A percentile compares a stretch with the other conserved stretches of the same genome.
These are phyloP conservation scores for Tinamus major DNA, from an alignment of 2,797 vertebrate genomes.

Conservation along the genomic window DNA sequence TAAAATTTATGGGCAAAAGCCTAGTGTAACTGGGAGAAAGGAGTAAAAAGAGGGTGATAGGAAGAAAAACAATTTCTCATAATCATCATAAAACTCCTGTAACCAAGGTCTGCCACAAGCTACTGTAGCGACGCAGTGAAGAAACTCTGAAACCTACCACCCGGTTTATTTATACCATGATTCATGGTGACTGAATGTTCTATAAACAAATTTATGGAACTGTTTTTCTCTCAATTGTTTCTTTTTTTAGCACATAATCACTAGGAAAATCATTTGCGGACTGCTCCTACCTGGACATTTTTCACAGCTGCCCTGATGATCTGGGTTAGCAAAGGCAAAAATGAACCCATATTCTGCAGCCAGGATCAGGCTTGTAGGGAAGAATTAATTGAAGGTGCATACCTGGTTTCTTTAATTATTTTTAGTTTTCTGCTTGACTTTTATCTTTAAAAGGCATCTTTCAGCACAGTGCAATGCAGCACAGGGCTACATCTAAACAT, in stretches of 20 bases:
- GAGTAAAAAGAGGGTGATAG: constrained; percentile 41
- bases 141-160: constrained; percentile 70
- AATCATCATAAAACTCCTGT: constrained; percentile 36
- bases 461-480: neutral
- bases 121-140: neutral
- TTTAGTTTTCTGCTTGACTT: neutral
- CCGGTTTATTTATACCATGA: constrained; percentile 72
- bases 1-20: constrained; percentile 30
- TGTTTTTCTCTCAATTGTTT: constrained; percentile 73
- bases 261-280: constrained; percentile 14
- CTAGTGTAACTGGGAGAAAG: constrained; percentile 25
- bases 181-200: constrained; percentile 77
- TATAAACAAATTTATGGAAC: constrained; percentile 79
- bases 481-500: neutral
- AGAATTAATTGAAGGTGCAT: neutral
- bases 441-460: neutral
- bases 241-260: constrained; percentile 60
- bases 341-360: neutral
- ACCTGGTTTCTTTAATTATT: neutral
- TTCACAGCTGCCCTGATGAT: neutral
- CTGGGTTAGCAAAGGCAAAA: neutral
- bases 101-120: constrained; percentile 57
- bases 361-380: neutral
- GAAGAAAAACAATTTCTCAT: constrained; percentile 59
- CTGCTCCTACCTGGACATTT: constrained; percentile 43